A percentile compares a stretch with the other conserved stretches of the same genome.
Evolutionary conservation across 2,888 invertebrate species (phyloP).

Genomic region (Morinoia aosen): DNA sequence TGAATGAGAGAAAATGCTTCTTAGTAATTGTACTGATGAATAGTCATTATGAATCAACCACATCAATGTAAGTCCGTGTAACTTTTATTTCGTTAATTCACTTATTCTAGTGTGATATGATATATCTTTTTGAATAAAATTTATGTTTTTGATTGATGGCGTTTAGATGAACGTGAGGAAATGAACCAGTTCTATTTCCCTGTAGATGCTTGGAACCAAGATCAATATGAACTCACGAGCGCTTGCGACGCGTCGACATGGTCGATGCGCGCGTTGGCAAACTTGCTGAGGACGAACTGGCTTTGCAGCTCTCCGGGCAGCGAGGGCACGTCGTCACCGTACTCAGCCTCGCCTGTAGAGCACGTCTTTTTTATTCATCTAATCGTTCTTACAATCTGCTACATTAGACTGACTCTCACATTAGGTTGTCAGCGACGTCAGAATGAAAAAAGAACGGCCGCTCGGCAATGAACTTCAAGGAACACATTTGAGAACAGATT

Average conservation of each 20-base stretch:
- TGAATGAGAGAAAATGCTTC: too few species aligned
- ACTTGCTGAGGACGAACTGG: slow-evolving; percentile 79
- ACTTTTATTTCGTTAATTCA: too few species aligned
- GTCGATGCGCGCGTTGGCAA: slow-evolving; percentile 76
- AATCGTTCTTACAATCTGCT: not conserved
- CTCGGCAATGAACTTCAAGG: too few species aligned
- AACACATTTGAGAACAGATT: too few species aligned
- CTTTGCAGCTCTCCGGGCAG: slow-evolving; percentile 80
- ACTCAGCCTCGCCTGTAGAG: slow-evolving; percentile 80
- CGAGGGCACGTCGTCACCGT: slow-evolving; percentile 81
- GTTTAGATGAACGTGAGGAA: not conserved
- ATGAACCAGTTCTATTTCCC: not conserved
- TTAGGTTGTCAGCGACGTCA: not conserved
- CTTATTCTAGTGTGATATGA: too few species aligned
- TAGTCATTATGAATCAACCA: too few species aligned
- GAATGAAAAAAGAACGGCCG: not conserved
- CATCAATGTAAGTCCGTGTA: too few species aligned
- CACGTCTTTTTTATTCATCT: not conserved
- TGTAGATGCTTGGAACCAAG: too few species aligned
- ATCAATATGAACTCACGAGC: slow-evolving; percentile 74
- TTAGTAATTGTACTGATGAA: too few species aligned
- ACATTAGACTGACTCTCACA: not conserved
- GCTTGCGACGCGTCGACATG: slow-evolving; percentile 79
- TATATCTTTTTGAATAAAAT: not conserved
- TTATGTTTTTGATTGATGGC: not conserved